These are phyloP conservation scores for Eumaeus atala DNA, from an alignment of 1,140 invertebrate species.

Conservation along the genomic window DNA sequence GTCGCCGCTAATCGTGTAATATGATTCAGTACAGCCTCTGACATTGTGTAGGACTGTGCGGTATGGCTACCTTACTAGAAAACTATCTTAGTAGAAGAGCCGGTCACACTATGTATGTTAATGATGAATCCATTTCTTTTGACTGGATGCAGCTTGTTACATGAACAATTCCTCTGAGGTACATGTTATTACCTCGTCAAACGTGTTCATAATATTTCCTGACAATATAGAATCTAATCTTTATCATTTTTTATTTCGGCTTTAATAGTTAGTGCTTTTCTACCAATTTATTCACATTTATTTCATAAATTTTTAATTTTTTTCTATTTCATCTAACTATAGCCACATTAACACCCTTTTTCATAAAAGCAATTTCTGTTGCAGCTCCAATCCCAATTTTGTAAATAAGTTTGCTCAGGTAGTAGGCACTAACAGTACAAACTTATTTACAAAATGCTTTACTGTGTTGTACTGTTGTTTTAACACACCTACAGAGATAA, in stretches of 20 bases:
- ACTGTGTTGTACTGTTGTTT: no score
- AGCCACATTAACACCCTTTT: slow-evolving; percentile 79
- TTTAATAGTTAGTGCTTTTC: slow-evolving; percentile 68
- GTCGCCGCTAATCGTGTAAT: slow-evolving; percentile 17
- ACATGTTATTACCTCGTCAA: not conserved
- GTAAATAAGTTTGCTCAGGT: no score
- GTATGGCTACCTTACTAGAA: not conserved
- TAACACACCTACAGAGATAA: no score
- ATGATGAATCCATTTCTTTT: not conserved
- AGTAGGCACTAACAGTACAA: slow-evolving; percentile 81
- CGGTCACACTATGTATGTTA: not conserved
- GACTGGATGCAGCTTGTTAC: not conserved
- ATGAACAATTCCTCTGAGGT: not conserved
- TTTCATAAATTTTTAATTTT: slow-evolving; percentile 70
- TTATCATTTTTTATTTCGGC: slow-evolving; percentile 79
- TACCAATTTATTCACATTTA: slow-evolving; percentile 71
- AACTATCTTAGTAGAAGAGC: not conserved
- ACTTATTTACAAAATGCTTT: slow-evolving; percentile 30
- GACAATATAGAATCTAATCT: not conserved
- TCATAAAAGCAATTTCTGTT: slow-evolving; percentile 83
- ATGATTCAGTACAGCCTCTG: slow-evolving; percentile 19
- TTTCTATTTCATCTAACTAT: slow-evolving; percentile 83
- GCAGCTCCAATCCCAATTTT: slow-evolving; percentile 88
- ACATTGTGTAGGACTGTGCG: slow-evolving; percentile 4
- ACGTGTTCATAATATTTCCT: not conserved